phyloP scores from a whole-genome alignment of 2,888 invertebrate species.

The Sminthurides aquaticus region DNA sequence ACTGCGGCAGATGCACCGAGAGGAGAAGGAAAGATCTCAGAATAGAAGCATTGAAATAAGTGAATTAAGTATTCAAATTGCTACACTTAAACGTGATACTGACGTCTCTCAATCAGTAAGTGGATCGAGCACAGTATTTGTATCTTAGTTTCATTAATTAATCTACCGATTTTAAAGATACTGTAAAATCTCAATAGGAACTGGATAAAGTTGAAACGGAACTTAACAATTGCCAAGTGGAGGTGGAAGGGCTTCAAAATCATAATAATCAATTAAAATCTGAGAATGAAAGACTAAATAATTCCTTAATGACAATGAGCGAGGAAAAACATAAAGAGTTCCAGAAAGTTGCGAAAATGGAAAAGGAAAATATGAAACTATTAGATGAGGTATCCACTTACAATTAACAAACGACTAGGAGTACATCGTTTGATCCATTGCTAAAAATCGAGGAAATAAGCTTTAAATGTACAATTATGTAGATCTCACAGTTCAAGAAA shows the following conservation, averaged over 20 bases:
- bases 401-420: too few species aligned
- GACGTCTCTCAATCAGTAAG: constrained; percentile 15
- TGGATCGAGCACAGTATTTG: not conserved
- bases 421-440: not conserved
- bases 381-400: constrained; percentile 9
- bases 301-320: constrained; percentile 16
- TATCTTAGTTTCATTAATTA: not conserved
- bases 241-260: constrained; percentile 23
- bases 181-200: constrained; percentile 13
- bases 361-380: constrained; percentile 6
- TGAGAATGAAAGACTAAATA: constrained; percentile 15
- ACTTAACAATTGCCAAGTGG: constrained; percentile 29
- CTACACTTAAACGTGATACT: constrained; percentile 21
- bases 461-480: constrained; percentile 2
- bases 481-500: not conserved
- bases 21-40: constrained; percentile 27
- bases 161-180: not conserved
- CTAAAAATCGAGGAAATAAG: not conserved
- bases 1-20: constrained; percentile 30
- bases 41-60: constrained; percentile 25
- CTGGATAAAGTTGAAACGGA: constrained; percentile 33
- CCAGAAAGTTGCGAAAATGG: constrained; percentile 6
- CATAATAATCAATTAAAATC: constrained; percentile 21
- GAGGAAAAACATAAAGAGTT: constrained; percentile 27
- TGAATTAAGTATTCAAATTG: constrained; percentile 21